These are phyloP conservation scores for Labeo catla DNA, from an alignment of 2,113 vertebrate genomes.

Conservation along the genomic window DNA sequence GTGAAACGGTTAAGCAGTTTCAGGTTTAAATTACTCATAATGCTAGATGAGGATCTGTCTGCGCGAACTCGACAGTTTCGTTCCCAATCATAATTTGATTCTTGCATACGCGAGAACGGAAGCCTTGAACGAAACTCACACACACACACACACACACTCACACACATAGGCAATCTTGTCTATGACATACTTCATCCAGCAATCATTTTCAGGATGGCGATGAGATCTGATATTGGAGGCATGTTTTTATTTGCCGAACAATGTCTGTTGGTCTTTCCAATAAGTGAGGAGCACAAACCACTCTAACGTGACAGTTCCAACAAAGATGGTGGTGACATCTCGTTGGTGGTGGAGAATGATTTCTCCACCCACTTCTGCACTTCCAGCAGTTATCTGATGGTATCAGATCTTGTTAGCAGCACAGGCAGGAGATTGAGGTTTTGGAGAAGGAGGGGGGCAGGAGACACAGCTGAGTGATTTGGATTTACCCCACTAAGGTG, in stretches of 20 bases:
- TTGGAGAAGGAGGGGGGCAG: conserved; percentile 17
- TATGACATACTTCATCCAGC: conserved; percentile 51
- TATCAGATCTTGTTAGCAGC: conserved; percentile 61
- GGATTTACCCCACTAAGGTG: conserved; percentile 43
- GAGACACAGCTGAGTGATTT: conserved; percentile 55
- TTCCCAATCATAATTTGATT: conserved; percentile 32
- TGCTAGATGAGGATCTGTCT: conserved; percentile 51
- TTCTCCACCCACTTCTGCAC: conserved; percentile 58
- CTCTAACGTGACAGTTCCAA: conserved; percentile 63
- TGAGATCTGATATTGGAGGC: conserved; percentile 60
- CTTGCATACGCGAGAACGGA: background rate
- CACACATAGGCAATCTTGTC: conserved; percentile 35
- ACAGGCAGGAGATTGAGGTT: conserved; percentile 57
- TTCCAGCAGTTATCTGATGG: conserved; percentile 60
- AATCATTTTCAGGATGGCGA: conserved; percentile 57
- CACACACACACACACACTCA: conserved; percentile 10
- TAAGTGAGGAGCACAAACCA: conserved; percentile 58
- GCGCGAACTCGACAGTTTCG: conserved; percentile 39
- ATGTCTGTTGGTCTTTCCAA: conserved; percentile 60
- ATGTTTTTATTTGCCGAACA: conserved; percentile 55
- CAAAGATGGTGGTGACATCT: conserved; percentile 59
- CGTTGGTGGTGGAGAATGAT: conserved; percentile 58
- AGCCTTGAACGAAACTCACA: background rate
- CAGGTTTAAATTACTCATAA: conserved; percentile 46
- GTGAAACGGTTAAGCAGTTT: conserved; percentile 46